phyloP scores from a whole-genome alignment of 1,140 invertebrate genomes.

The Danaus melanippus region DNA sequence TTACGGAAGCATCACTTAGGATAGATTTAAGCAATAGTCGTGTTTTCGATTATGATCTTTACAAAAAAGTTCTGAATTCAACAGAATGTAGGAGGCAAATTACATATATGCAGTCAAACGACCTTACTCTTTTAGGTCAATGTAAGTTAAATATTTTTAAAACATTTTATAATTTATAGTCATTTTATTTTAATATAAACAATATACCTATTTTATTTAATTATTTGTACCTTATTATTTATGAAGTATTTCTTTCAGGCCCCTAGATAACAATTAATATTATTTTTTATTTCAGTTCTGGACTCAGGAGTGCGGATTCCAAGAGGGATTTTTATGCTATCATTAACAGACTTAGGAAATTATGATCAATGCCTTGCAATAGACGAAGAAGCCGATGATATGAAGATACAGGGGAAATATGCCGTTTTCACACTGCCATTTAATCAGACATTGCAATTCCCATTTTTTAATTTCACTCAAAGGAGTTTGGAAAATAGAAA shows the following conservation, averaged over 20 bases:
- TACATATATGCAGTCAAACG: slow-evolving; percentile 17
- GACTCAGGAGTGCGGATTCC: slow-evolving; percentile 38
- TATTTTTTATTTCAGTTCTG: slow-evolving; percentile 29
- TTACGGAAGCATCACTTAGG: slow-evolving; percentile 7
- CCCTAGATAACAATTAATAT: not conserved
- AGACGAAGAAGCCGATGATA: slow-evolving; percentile 15
- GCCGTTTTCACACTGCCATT: slow-evolving; percentile 22
- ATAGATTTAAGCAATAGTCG: slow-evolving; percentile 10
- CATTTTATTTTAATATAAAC: not conserved
- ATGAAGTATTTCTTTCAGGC: too few relatives aligned
- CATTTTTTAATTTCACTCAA: slow-evolving; percentile 8
- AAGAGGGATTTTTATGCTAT: slow-evolving; percentile 26
- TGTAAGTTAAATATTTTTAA: slow-evolving; percentile 28
- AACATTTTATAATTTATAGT: too few relatives aligned
- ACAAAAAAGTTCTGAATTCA: slow-evolving; percentile 33
- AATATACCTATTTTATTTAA: too few relatives aligned
- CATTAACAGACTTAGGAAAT: slow-evolving; percentile 32
- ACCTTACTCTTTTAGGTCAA: slow-evolving; percentile 14
- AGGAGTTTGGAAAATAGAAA: slow-evolving; percentile 7
- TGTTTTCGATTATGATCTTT: slow-evolving; percentile 33
- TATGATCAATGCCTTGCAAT: slow-evolving; percentile 43
- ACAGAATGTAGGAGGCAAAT: slow-evolving; percentile 31
- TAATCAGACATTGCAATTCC: slow-evolving; percentile 21
- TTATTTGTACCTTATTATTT: too few relatives aligned
- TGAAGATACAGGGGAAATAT: slow-evolving; percentile 50